A percentile compares a stretch with the other conserved stretches of the same genome.
phyloP scores from a whole-genome alignment of 2,113 vertebrate genomes.

The Spea bombifrons region DNA sequence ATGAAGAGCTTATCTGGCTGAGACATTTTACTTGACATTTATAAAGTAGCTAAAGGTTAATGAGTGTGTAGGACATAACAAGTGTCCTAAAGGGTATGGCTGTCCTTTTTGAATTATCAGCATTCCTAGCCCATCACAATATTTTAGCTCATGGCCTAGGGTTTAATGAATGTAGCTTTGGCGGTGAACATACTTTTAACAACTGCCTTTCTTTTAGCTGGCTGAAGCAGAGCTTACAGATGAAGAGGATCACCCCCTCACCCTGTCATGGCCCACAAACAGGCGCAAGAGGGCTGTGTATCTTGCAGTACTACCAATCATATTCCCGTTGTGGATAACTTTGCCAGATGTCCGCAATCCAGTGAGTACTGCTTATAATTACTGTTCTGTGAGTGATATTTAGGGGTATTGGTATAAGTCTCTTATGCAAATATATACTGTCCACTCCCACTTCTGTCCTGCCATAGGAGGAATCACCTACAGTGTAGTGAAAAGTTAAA shows the following conservation, averaged over 20 bases:
- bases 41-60: background rate
- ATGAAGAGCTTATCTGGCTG: background rate
- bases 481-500: no score
- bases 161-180: background rate
- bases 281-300: constrained; percentile 80
- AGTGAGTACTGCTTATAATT: constrained; percentile 63
- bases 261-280: constrained; percentile 87
- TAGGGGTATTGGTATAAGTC: no score
- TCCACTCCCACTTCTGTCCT: no score
- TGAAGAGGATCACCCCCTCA: constrained; percentile 87
- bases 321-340: constrained; percentile 86
- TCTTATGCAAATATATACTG: no score
- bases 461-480: no score
- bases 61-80: background rate
- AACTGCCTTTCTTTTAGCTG: constrained; percentile 55
- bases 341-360: constrained; percentile 91
- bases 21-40: background rate
- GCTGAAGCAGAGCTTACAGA: constrained; percentile 68
- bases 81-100: background rate
- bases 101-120: background rate
- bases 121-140: background rate
- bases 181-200: background rate
- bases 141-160: background rate
- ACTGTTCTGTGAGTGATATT: no score
- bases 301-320: constrained; percentile 84